Evolutionary conservation across 2,113 vertebrate genomes (phyloP).

Genomic region (Collichthys lucidus): DNA sequence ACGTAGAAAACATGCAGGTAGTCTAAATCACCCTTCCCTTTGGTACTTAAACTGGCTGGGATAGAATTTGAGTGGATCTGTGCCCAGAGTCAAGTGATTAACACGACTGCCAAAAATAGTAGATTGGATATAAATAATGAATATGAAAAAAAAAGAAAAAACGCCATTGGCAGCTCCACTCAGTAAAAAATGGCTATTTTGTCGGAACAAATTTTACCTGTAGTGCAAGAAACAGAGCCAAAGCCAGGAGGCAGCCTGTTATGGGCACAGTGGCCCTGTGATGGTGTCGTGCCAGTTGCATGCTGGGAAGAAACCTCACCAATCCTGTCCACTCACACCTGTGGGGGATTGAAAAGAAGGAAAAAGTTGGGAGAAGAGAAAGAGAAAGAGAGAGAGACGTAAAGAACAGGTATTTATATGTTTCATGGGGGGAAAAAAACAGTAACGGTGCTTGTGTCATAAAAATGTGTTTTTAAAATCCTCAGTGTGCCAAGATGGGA

Average conservation of each 20-base stretch:
- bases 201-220: conserved; percentile 67
- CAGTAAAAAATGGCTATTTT: neutral
- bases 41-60: conserved; percentile 3
- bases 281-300: conserved; percentile 64
- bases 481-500: neutral
- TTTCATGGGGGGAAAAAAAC: neutral
- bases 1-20: neutral
- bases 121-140: conserved; percentile 47
- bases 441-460: neutral
- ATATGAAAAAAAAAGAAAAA: conserved; percentile 27
- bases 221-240: conserved; percentile 72
- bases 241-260: conserved; percentile 63
- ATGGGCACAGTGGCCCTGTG: conserved; percentile 54
- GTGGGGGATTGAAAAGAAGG: conserved; percentile 6
- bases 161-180: conserved; percentile 21
- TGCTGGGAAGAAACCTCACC: conserved; percentile 58
- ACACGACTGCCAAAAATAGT: conserved; percentile 48
- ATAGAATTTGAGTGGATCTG: conserved; percentile 33
- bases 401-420: neutral
- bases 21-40: conserved; percentile 5
- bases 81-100: conserved; percentile 48
- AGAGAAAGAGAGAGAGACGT: neutral
- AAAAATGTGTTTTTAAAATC: too few relatives aligned
- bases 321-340: conserved; percentile 57
- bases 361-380: neutral